Base-by-base conservation (phyloP, 2,797 vertebrate species). In the Bryconaethiops microstoma region DNA sequence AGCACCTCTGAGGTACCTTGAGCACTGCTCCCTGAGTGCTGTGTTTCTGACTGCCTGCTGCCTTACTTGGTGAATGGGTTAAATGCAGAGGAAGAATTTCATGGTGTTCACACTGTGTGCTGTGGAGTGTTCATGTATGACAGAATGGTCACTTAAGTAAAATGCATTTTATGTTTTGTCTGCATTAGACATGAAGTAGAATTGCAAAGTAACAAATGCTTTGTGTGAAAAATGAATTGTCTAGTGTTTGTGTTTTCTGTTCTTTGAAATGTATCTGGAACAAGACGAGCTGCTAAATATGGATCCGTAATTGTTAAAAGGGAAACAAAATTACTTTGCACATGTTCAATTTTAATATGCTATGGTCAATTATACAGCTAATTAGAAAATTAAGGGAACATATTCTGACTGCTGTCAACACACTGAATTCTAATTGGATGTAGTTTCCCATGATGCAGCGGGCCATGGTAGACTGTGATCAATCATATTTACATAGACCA, bases 341-440 rank as follows among this genome's bases (percentile, higher is more conserved):
- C 40, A 59, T 83, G 77, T 85, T 80, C 54, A 76, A 54, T 83
- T 85, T 79, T 63, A 85, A 80, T 83, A 79, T 52, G 67, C 70
- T 80, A 80, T 74, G 62, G 83, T 80, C 82, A 85, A 85, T 85
- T 82, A 85, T 80, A 23, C 50, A 78, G 65, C 60, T 82, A 74
- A 85, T 85, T 84, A 80, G 29, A 74, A 70, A 74, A 68, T 71
- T 78, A 65, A 80, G 78, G 39, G 13, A 70, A 80, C 59, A 75
- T 29, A 17, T 68, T 77, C 69, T 14, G 59, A 81, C 52, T 80
- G 74, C 60, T 83, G 67, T 81, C 59, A 76, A 65, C 76, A 77
- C 23, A 13, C 76, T 72, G 25, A 74, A 68, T 59, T 76, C 77
- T 59, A 84, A 76, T 83, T 74, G 63, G 69, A 74, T 45, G 17